Percentiles rank a stretch among this genome's conserved stretches.
Conservation (phyloP, 2,113 vertebrate genomes). For the Tapirus terrestris region DNA sequence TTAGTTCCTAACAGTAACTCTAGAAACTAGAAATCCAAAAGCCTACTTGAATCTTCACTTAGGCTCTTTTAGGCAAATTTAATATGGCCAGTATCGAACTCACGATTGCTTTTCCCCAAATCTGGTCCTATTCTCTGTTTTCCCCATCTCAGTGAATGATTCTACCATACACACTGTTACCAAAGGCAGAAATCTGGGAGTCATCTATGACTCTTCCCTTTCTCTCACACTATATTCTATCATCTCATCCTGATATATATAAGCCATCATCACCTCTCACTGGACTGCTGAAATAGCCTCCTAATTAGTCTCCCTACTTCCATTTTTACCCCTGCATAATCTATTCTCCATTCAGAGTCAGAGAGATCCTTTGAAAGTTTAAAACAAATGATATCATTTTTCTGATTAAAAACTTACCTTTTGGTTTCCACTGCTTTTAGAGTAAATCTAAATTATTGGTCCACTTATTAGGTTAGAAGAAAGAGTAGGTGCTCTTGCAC, state of each 20-base stretch:
- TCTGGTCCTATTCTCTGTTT: background rate
- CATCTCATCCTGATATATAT: background rate
- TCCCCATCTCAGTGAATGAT: background rate
- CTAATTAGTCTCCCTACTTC: background rate
- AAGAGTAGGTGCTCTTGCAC: background rate
- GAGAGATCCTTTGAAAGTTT: background rate
- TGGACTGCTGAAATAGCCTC: background rate
- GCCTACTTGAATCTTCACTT: background rate
- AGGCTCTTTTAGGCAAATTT: background rate
- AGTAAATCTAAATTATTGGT: background rate
- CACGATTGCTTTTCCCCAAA: background rate
- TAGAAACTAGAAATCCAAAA: background rate
- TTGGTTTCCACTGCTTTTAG: background rate
- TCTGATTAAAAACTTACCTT: constrained; percentile 21
- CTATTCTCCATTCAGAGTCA: background rate
- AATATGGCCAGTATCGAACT: background rate
- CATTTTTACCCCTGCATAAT: background rate
- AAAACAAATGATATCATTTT: background rate
- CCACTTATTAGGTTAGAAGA: background rate
- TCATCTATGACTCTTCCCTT: background rate
- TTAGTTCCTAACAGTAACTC: background rate
- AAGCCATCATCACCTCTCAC: background rate
- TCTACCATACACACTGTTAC: background rate
- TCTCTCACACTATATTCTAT: background rate
- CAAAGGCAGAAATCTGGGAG: background rate